Conservation (phyloP, 2,797 vertebrate genomes). For the Lutjanus argentimaculatus region DNA sequence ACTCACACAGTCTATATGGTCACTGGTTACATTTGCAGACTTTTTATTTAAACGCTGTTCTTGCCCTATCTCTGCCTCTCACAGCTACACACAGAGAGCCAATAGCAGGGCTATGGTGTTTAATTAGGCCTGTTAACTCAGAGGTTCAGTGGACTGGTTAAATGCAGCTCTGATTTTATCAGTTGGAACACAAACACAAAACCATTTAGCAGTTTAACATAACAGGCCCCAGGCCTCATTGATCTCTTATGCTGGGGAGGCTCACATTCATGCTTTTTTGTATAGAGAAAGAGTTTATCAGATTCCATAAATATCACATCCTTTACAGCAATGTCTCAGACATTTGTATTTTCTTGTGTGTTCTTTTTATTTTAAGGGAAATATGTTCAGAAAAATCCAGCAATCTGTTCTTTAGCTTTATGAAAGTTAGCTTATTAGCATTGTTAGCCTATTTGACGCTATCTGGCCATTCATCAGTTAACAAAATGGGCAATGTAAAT, state of each 20-base stretch:
- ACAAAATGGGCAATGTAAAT: not conserved
- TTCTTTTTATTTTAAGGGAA: not conserved
- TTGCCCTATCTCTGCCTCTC: constrained; percentile 15
- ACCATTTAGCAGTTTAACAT: constrained; percentile 62
- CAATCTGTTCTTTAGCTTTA: too few species aligned
- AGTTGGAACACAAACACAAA: constrained; percentile 73
- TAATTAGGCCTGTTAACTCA: constrained; percentile 59
- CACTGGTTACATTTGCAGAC: constrained; percentile 18
- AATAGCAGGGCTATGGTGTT: constrained; percentile 39
- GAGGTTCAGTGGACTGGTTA: constrained; percentile 68
- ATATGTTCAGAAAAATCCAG: not conserved
- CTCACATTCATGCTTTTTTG: constrained; percentile 4
- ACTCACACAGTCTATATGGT: not conserved
- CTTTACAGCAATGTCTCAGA: not conserved
- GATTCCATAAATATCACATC: not conserved
- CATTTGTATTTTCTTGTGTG: not conserved
- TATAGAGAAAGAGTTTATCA: not conserved
- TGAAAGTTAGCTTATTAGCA: not conserved
- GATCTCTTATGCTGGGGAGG: constrained; percentile 8
- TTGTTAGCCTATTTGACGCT: not conserved
- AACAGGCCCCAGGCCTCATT: constrained; percentile 42
- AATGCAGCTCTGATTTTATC: constrained; percentile 76
- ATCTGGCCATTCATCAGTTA: not conserved
- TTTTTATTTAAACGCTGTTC: constrained; percentile 2
- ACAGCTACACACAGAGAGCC: constrained; percentile 6